A percentile compares a stretch with the other conserved stretches of the same genome.
Conservation (phyloP, 2,113 vertebrate genomes). For the Eulemur rufifrons region DNA sequence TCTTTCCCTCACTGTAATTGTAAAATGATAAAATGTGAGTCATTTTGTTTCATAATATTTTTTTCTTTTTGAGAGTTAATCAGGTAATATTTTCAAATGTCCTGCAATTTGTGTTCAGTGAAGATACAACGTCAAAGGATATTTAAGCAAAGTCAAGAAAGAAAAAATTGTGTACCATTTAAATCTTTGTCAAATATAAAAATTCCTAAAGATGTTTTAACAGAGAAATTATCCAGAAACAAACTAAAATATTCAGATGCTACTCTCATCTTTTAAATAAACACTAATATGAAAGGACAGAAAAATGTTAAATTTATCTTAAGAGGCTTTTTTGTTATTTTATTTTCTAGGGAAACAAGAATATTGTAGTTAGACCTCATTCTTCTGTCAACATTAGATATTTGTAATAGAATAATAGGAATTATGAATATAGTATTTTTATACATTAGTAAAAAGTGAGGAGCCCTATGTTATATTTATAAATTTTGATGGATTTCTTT, state of each 20-base stretch:
- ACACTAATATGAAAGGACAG: neutral
- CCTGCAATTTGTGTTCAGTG: neutral
- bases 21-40: neutral
- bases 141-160: constrained; percentile 19
- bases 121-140: constrained; percentile 6
- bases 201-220: neutral
- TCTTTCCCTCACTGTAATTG: neutral
- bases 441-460: neutral
- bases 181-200: neutral
- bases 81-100: neutral
- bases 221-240: neutral
- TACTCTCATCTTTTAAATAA: neutral
- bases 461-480: neutral
- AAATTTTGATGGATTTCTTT: neutral
- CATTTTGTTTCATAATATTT: neutral
- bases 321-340: neutral
- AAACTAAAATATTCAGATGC: neutral
- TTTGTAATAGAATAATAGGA: neutral
- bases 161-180: neutral
- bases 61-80: neutral
- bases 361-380: neutral
- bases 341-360: neutral
- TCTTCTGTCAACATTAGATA: neutral
- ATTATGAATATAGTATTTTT: neutral
- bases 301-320: neutral